These are phyloP conservation scores for Vulpes lagopus DNA, from an alignment of 2,113 vertebrate species.

Conservation along the genomic window DNA sequence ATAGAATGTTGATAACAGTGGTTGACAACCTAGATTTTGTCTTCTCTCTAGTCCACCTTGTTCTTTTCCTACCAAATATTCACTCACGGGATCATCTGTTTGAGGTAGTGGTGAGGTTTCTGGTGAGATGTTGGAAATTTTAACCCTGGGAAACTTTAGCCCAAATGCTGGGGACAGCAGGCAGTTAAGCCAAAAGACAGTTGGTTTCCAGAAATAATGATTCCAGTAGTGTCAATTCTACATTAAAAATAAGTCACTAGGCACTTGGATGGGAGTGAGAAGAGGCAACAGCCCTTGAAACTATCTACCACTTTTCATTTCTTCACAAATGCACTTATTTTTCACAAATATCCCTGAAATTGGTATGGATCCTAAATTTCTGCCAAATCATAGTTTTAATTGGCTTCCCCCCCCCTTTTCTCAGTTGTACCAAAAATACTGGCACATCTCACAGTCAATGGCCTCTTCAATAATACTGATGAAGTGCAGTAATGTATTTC, in stretches of 20 bases:
- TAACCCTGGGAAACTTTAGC: conserved; percentile 49
- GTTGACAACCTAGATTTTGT: background rate
- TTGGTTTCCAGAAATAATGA: conserved; percentile 40
- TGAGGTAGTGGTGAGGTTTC: conserved; percentile 9
- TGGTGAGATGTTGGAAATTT: conserved; percentile 21
- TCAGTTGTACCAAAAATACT: background rate
- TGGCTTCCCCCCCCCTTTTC: background rate
- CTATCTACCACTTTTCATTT: background rate
- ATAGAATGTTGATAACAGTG: background rate
- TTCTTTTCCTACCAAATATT: conserved; percentile 38
- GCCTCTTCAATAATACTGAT: background rate
- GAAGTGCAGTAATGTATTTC: conserved; percentile 18
- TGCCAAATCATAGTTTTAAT: background rate
- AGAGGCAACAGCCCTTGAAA: background rate
- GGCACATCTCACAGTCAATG: background rate
- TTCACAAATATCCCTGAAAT: conserved; percentile 8
- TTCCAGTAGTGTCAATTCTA: conserved; percentile 11
- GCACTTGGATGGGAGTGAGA: background rate
- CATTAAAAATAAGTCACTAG: background rate
- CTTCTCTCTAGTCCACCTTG: background rate
- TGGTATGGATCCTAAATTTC: background rate
- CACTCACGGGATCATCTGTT: background rate
- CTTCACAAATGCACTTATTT: background rate
- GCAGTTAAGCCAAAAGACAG: conserved; percentile 31
- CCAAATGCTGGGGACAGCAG: background rate